These are phyloP conservation scores for Dolomedes plantarius DNA, from an alignment of 2,888 invertebrate species.

Conservation along the genomic window DNA sequence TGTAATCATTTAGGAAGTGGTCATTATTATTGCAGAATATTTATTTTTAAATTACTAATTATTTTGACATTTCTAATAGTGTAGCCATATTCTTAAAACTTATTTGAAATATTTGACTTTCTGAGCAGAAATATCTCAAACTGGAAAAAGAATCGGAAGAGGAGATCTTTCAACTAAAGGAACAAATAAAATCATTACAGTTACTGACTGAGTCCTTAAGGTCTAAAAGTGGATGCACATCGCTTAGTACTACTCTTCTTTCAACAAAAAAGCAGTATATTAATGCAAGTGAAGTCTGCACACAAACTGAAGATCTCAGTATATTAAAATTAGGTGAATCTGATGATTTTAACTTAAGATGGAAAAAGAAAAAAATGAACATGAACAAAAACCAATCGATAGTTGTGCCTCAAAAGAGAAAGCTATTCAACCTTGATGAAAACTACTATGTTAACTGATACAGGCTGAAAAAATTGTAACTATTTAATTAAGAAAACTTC, in stretches of 20 bases:
- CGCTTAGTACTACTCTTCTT: neutral
- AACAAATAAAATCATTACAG: conserved; percentile 24
- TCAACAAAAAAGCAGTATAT: neutral
- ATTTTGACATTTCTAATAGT: too few species aligned
- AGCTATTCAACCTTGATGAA: conserved; percentile 49
- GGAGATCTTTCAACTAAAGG: conserved; percentile 28
- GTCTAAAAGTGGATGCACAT: neutral
- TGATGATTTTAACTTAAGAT: too few species aligned
- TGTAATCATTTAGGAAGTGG: too few species aligned
- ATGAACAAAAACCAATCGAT: neutral
- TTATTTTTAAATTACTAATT: too few species aligned
- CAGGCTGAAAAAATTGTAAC: too few species aligned
- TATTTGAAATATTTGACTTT: too few species aligned
- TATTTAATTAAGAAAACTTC: too few species aligned
- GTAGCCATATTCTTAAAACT: too few species aligned
- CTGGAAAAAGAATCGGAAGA: conserved; percentile 49
- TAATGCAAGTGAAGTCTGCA: neutral
- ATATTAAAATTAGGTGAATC: too few species aligned
- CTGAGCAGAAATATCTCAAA: conserved; percentile 55
- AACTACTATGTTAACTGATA: conserved; percentile 48
- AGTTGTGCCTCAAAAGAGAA: conserved; percentile 33
- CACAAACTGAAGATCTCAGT: conserved; percentile 2
- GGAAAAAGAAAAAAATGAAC: neutral
- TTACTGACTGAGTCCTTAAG: conserved; percentile 11
- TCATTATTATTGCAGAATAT: too few species aligned